Conservation (phyloP, 1,140 invertebrate genomes). For the Diorhabda sublineata region DNA sequence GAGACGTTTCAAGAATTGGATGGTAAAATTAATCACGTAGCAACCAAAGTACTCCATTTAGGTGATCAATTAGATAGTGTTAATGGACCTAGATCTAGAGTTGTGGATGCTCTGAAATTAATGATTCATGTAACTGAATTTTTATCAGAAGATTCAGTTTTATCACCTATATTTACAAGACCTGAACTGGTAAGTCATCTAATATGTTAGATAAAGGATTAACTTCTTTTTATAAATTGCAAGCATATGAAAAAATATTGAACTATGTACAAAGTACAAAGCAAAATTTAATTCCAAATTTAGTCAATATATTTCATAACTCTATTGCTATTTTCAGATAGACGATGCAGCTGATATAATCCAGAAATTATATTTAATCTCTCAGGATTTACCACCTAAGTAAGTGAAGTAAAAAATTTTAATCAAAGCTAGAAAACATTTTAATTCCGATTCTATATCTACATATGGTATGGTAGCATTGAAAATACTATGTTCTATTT, state of each 20-base stretch:
- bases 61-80: conserved; percentile 97
- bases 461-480: no score
- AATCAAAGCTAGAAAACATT: no score
- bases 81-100: conserved; percentile 87
- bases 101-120: conserved; percentile 90
- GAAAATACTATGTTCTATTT: no score
- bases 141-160: conserved; percentile 77
- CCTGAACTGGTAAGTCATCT: conserved; percentile 62
- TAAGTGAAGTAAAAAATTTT: conserved; percentile 39
- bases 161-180: conserved; percentile 85
- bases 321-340: conserved; percentile 55
- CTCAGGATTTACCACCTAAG: conserved; percentile 87
- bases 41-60: conserved; percentile 94
- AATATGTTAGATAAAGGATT: not conserved
- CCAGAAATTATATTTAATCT: conserved; percentile 92
- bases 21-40: conserved; percentile 93
- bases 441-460: no score
- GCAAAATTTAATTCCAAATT: conserved; percentile 5
- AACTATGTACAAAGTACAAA: not conserved
- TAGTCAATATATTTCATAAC: conserved; percentile 7
- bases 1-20: conserved; percentile 89
- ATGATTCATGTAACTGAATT: conserved; percentile 94
- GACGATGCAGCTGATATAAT: conserved; percentile 98
- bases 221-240: no score
- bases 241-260: no score